These are phyloP conservation scores for Spea hammondii DNA, from an alignment of 2,797 vertebrate genomes.

Conservation along the genomic window DNA sequence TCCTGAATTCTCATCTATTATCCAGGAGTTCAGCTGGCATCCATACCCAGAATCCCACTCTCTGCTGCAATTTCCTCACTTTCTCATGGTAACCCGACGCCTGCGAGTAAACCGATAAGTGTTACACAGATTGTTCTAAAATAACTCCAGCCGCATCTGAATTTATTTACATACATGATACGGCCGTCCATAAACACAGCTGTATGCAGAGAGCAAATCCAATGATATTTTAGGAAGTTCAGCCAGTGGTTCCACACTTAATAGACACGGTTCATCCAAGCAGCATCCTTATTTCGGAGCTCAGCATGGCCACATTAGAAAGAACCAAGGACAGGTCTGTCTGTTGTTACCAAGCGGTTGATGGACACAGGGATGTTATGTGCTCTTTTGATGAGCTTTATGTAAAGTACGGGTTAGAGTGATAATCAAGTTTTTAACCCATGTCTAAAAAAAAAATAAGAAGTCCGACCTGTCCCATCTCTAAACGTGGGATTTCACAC, in stretches of 20 bases:
- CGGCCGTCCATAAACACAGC: conserved; percentile 78
- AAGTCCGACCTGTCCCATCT: no score
- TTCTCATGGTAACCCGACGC: conserved; percentile 68
- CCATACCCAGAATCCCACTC: conserved; percentile 28
- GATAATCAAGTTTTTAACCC: no score
- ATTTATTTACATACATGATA: conserved; percentile 82
- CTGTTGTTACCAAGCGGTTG: neutral
- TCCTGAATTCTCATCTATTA: conserved; percentile 33
- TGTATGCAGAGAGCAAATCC: conserved; percentile 72
- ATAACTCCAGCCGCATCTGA: conserved; percentile 76
- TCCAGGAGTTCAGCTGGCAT: conserved; percentile 8
- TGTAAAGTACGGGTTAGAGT: no score
- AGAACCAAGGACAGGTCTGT: neutral
- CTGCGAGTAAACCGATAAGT: conserved; percentile 76
- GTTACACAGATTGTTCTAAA: conserved; percentile 77
- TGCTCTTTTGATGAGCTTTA: no score
- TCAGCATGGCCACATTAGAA: neutral
- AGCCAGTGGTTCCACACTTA: conserved; percentile 66
- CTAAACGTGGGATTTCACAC: no score
- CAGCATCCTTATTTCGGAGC: conserved; percentile 46
- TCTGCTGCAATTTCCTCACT: conserved; percentile 62
- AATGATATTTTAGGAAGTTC: conserved; percentile 74
- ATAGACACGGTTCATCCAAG: conserved; percentile 60
- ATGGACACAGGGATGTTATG: no score
- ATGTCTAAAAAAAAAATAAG: no score